These are phyloP conservation scores for Puma concolor DNA, from an alignment of 2,113 vertebrate species.

Conservation along the genomic window DNA sequence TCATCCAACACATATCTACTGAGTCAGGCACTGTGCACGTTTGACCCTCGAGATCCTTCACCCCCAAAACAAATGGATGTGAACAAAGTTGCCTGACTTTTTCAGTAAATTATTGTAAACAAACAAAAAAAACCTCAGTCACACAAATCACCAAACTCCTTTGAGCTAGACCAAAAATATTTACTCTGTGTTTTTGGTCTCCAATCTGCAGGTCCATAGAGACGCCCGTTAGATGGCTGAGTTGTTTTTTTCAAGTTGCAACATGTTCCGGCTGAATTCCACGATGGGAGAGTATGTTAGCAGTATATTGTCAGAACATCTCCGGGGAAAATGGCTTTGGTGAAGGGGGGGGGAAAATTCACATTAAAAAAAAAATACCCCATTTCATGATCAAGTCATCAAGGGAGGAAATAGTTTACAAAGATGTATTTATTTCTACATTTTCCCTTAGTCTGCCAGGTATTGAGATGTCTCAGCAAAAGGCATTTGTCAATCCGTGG, in stretches of 20 bases:
- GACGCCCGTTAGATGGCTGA: constrained; percentile 78
- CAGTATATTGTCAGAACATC: constrained; percentile 83
- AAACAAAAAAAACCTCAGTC: constrained; percentile 1
- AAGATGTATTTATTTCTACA: constrained; percentile 73
- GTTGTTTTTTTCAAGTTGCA: constrained; percentile 87
- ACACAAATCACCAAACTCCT: constrained; percentile 67
- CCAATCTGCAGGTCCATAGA: constrained; percentile 74
- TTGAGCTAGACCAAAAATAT: constrained; percentile 80
- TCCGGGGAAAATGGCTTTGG: constrained; percentile 86
- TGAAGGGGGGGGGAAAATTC: not conserved
- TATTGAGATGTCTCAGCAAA: constrained; percentile 67
- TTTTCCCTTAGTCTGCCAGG: constrained; percentile 60
- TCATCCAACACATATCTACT: constrained; percentile 28
- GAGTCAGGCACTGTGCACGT: not conserved
- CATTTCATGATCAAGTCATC: constrained; percentile 45
- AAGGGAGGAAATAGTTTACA: constrained; percentile 67
- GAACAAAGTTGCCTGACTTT: constrained; percentile 18
- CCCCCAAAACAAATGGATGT: constrained; percentile 24
- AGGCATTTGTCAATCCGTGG: constrained; percentile 73
- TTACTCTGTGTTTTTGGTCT: constrained; percentile 65
- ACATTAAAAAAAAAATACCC: not conserved
- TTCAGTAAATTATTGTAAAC: constrained; percentile 38
- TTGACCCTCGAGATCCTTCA: not conserved
- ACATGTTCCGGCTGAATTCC: constrained; percentile 85
- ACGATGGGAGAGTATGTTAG: constrained; percentile 82